Evolutionary conservation across 2,888 invertebrate species (phyloP).

Genomic region (Prosopocoilus inquinatus): DNA sequence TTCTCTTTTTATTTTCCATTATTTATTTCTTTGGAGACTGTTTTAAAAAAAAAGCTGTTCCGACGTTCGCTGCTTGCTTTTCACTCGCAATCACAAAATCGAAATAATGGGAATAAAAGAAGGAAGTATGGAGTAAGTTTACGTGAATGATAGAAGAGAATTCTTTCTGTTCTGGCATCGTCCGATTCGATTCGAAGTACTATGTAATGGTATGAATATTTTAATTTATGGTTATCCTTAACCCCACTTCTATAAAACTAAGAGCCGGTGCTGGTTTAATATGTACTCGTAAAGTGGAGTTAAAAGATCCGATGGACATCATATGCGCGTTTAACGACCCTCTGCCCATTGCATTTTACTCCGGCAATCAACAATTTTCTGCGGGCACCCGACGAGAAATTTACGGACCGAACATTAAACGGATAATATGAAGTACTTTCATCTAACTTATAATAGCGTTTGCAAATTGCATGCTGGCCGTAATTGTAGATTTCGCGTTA

Average conservation of each 20-base stretch:
- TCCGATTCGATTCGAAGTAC: constrained; percentile 21
- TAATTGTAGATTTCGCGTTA: too few species aligned
- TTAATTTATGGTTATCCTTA: constrained; percentile 40
- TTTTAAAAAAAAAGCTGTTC: too few species aligned
- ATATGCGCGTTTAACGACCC: constrained; percentile 36
- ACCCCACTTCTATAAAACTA: constrained; percentile 39
- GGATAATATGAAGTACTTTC: neutral
- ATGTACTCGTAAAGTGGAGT: constrained; percentile 39
- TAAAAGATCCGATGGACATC: constrained; percentile 40
- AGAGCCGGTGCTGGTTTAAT: constrained; percentile 41
- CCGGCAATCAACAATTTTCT: constrained; percentile 25
- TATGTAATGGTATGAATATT: constrained; percentile 39
- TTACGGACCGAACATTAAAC: neutral
- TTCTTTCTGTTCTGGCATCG: too few species aligned
- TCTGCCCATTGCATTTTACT: constrained; percentile 31
- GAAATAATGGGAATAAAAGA: too few species aligned
- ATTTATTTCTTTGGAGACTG: too few species aligned
- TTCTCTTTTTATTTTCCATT: too few species aligned
- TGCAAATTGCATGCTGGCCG: too few species aligned
- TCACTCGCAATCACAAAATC: too few species aligned
- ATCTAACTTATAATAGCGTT: too few species aligned
- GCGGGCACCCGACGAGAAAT: constrained; percentile 8
- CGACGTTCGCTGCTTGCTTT: too few species aligned
- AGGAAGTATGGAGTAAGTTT: too few species aligned
- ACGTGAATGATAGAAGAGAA: too few species aligned